Evolutionary conservation across 2,797 vertebrate species (phyloP), one percentile per base, ranked within the genome.

Genomic region (Trachops cirrhosus): DNA sequence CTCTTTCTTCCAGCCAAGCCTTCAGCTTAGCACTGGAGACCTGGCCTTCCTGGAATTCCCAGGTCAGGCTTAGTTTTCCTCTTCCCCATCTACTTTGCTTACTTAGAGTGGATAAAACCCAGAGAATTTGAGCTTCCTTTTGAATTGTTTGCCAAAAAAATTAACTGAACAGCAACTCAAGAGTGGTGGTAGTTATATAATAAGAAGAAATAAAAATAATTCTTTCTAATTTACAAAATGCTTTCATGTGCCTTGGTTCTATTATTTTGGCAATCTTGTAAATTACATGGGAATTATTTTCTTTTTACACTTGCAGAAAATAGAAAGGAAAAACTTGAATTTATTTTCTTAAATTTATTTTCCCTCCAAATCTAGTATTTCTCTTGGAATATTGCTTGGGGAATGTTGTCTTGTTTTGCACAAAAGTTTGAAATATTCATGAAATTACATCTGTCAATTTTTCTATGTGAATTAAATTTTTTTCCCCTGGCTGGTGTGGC

Each of bases 141-240:
- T 70, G 9, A 4, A 59, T 18, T 67, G 41, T 57, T 90, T 82
- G 29, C 50, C 71, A 91, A 77, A 67, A 77, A 92, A 93, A 75
- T 18, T 71, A 59, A 9, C 85, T 77, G 18, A 93, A 44, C 4
- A 16, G 10, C 46, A 67, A 59, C 57, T 87, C 37, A 52, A 94
- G 84, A 46, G 54, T 71, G 19, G 34, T n/a, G 37, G 84, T 18
- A 41, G 10, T 77, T 93, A 50, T 41, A 54, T 67, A 67, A 73
- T 34, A 82, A 52, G 41, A 88, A 82, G 64, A 89, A 89, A 86
- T 67, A 80, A 90, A 16, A 84, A 77, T n/a, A 85, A 90, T 84
- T 79, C 5, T 62, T 52, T 83, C 44, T 91, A 59, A 84, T 91
- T 93, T 93, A 71, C 32, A 41, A 75, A 91, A 74, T 50, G 8